Percentiles rank a stretch among this genome's conserved stretches.
Evolutionary conservation across 2,888 invertebrate species (phyloP).

Genomic region (Melolontha melolontha): DNA sequence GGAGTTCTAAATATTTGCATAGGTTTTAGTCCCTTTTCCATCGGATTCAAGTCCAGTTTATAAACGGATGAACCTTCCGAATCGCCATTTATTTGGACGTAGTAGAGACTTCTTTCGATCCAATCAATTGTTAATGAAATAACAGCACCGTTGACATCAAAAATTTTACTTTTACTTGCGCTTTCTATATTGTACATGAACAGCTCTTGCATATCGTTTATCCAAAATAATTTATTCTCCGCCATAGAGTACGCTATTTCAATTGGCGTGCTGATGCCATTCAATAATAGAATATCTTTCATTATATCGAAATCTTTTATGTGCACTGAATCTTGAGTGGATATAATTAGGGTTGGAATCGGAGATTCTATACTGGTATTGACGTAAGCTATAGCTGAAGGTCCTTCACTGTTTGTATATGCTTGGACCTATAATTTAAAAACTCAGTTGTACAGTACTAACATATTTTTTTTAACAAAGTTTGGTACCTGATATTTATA

Average conservation of each 20-base stretch:
- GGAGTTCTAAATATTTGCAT: constrained; percentile 70
- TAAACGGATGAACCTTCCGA: constrained; percentile 68
- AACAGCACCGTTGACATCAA: constrained; percentile 70
- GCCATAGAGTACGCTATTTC: constrained; percentile 77
- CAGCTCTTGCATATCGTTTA: constrained; percentile 81
- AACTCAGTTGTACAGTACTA: background rate
- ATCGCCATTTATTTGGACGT: constrained; percentile 72
- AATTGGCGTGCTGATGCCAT: constrained; percentile 76
- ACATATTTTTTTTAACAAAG: background rate
- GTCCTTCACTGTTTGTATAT: constrained; percentile 80
- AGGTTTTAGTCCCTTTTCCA: constrained; percentile 68
- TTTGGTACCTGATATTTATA: constrained; percentile 19
- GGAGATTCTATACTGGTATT: constrained; percentile 80
- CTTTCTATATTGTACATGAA: constrained; percentile 73
- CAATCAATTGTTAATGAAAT: constrained; percentile 86
- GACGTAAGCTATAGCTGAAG: constrained; percentile 71
- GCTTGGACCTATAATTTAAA: constrained; percentile 76
- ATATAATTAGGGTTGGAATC: constrained; percentile 82
- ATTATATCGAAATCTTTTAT: constrained; percentile 82
- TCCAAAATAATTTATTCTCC: constrained; percentile 85
- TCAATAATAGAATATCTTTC: constrained; percentile 69
- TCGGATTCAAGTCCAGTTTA: constrained; percentile 75
- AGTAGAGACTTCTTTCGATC: constrained; percentile 87
- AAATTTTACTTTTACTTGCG: constrained; percentile 69
- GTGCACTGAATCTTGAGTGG: constrained; percentile 77